Percentiles rank a stretch among this genome's conserved stretches.
phyloP scores from a whole-genome alignment of 2,113 vertebrate genomes.

The Actenoides lindsayi region DNA sequence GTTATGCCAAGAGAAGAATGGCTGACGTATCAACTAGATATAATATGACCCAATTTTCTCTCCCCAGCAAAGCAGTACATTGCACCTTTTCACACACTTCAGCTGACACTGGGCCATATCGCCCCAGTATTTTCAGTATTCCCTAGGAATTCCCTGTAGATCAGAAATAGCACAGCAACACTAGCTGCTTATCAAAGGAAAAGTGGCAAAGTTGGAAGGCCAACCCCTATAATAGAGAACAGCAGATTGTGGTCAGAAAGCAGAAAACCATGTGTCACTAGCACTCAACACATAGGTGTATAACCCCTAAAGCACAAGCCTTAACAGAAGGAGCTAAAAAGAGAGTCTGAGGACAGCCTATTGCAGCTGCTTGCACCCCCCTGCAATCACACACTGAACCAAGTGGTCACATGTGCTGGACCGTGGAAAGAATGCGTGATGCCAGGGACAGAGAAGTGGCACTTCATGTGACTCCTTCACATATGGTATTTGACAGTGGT shows the following conservation, averaged over 20 bases:
- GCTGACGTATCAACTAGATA: background rate
- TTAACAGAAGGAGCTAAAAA: background rate
- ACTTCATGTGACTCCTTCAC: background rate
- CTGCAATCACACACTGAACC: background rate
- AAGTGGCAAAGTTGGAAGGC: background rate
- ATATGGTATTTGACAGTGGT: background rate
- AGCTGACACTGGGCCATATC: background rate
- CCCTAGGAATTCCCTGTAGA: constrained; percentile 23
- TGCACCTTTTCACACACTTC: background rate
- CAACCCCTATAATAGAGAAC: background rate
- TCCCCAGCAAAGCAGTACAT: background rate
- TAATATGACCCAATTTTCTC: background rate
- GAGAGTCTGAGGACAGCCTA: constrained; percentile 5
- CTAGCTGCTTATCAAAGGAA: constrained; percentile 17
- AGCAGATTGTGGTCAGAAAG: background rate
- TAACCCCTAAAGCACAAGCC: background rate
- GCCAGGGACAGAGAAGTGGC: constrained; percentile 39
- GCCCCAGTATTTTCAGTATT: background rate
- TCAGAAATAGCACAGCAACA: background rate
- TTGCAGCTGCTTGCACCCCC: constrained; percentile 31
- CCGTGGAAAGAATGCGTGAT: constrained; percentile 60
- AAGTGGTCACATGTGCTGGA: constrained; percentile 6
- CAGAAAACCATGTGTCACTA: background rate
- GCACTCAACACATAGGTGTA: constrained; percentile 31
- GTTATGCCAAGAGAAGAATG: background rate